Conservation (phyloP, 2,888 invertebrate genomes). For the Diploptera punctata region DNA sequence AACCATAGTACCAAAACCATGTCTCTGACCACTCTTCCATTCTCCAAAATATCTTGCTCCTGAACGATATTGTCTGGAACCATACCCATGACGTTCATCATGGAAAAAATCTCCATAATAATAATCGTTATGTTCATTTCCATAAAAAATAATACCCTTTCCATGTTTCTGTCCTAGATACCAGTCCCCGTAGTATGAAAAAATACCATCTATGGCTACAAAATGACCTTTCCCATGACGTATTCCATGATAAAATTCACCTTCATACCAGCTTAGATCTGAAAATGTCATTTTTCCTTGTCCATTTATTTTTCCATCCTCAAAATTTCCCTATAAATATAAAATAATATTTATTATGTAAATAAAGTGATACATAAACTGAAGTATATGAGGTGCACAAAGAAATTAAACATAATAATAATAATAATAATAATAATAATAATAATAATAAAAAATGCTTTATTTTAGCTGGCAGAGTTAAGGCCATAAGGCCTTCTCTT, state of each 20-base stretch:
- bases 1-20: neutral
- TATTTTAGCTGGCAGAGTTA: too few relatives aligned
- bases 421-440: too few relatives aligned
- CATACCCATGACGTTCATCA: neutral
- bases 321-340: conserved; percentile 1
- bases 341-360: neutral
- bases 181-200: neutral
- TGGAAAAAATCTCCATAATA: neutral
- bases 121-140: neutral
- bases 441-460: too few relatives aligned
- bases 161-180: neutral
- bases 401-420: too few relatives aligned
- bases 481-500: too few relatives aligned
- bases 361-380: too few relatives aligned
- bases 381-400: too few relatives aligned
- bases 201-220: neutral
- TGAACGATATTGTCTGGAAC: neutral
- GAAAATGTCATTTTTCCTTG: neutral
- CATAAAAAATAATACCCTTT: neutral
- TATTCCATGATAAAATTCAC: neutral
- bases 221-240: neutral
- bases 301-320: neutral
- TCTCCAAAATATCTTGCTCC: neutral
- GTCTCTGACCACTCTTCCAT: neutral
- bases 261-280: conserved; percentile 3